Evolutionary conservation across 2,797 vertebrate species (phyloP), one percentile per base, ranked within the genome.

Genomic region (Platyrinchus mystaceus): DNA sequence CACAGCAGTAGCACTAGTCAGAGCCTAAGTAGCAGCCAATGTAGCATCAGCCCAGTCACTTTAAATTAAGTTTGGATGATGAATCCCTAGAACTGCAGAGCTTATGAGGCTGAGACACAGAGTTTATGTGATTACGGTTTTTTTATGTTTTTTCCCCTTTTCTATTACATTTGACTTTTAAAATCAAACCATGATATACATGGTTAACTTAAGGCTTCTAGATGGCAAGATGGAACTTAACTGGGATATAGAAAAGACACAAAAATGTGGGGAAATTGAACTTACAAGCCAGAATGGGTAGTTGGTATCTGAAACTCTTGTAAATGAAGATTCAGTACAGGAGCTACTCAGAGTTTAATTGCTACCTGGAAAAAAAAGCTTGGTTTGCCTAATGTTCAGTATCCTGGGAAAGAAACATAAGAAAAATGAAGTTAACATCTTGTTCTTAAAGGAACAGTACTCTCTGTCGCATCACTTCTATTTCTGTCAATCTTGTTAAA

Each of bases 51-150:
- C 15, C 21, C 30, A 91, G 87, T 91, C 91, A 90, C 52, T 88
- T 87, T 41, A 94, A 91, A 95, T 94, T 77, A 95, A 80, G 23
- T 95, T 79, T 94, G 66, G 84, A 58, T 69, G 75, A 91, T 86
- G 52, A 94, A 70, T 73, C 69, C 60, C 37, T 87, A 70, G 60
- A 83, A 78, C 30, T 82, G 12, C 2, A 5, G 22, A 84, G 23
- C 22, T 87, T 80, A 69, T 82, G 69, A 84, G 59, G n/a, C 43
- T 68, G 36, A 76, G 58, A 77, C 28, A 58, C 30, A 76, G 60
- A 73, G n/a, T 77, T 79, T 76, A 64, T 77, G 27, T 52, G 34
- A 74, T 55, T 39, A 68, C 6, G 46, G 41, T 6, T 87, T 34
- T 79, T 53, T 63, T 28, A 59, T 23, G 3, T 41, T 3, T 82